Base-by-base conservation (phyloP, 2,113 vertebrate species). In the Sorex araneus region DNA sequence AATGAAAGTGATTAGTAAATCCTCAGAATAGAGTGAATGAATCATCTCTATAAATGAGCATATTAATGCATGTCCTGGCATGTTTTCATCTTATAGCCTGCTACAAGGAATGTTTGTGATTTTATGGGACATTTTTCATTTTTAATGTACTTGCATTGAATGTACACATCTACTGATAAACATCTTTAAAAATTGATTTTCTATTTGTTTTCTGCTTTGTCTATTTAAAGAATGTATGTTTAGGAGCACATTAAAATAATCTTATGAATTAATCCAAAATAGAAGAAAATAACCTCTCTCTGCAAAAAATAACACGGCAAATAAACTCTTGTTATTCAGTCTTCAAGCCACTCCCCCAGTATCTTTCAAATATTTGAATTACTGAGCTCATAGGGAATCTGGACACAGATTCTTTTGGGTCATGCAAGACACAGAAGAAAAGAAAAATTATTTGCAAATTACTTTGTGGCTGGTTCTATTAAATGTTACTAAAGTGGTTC, bases 31-130 rank as follows among this genome's bases (percentile, higher is more conserved):
- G 69, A 75, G 67, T 16, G 25, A 87, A 75, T 32, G 74, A 90
- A 90, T 64, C 47, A 45, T n/a, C 70, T 75, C 40, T 36, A 28
- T 54, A 92, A 79, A 80, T 76, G 57, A 95, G 83, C 23, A 63
- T 10, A 64, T 57, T 13, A 76, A 71, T 27, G 15, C 25, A 34
- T 9, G 30, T 64, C 23, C 34, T 73, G 57, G 40, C 54, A 54
- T 3, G 30, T 50, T 64, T 28, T 21, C 18, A 80, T 34, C 40
- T 18, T 71, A 16, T 40, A 18, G 25, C 25, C 45, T 76, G 23
- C 40, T 76, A 15, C 8, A 3, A 85, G 36, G 50, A 94, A 80
- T 69, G 45, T 25, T 70, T 47, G 23, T 28, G 32, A 73, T 8
- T 84, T 54, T 69, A 18, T 2, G 21, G 15, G 45, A 87, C 15